A percentile compares a stretch with the other conserved stretches of the same genome.
phyloP scores from a whole-genome alignment of 2,113 vertebrate genomes.

The Lophius piscatorius region DNA sequence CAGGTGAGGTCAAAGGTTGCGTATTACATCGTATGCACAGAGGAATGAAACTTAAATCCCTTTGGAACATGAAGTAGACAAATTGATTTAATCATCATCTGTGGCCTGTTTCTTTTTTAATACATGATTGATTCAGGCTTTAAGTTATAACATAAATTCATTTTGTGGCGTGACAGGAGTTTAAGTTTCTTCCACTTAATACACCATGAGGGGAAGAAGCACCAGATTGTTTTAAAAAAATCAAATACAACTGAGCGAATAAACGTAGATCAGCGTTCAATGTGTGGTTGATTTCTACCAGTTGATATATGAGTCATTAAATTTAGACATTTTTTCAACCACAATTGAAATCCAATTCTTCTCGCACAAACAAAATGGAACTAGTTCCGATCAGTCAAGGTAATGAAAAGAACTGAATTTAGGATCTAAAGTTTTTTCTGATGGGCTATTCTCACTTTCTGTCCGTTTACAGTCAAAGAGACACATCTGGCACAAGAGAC shows the following conservation, averaged over 20 bases:
- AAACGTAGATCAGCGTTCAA: conserved; percentile 33
- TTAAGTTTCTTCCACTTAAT: conserved; percentile 47
- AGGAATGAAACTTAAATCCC: conserved; percentile 59
- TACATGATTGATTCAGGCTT: not conserved
- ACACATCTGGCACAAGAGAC: conserved; percentile 32
- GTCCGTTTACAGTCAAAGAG: conserved; percentile 23
- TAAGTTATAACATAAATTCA: not conserved
- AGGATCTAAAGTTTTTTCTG: no score
- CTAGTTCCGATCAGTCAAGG: conserved; percentile 68
- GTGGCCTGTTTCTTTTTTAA: not conserved
- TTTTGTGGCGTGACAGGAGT: conserved; percentile 16
- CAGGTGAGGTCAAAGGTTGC: conserved; percentile 40
- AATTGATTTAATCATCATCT: not conserved
- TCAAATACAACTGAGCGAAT: conserved; percentile 37
- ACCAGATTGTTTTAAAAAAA: conserved; percentile 5
- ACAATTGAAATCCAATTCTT: conserved; percentile 47
- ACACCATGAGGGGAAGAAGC: conserved; percentile 29
- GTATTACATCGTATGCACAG: conserved; percentile 31
- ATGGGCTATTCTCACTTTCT: not conserved
- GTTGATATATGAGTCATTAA: not conserved
- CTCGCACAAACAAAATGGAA: conserved; percentile 24
- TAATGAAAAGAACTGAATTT: conserved; percentile 1
- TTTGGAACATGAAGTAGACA: conserved; percentile 25
- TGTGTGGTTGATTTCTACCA: conserved; percentile 30
- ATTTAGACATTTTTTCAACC: conserved; percentile 23